Percentiles rank a stretch among this genome's conserved stretches.
phyloP scores from a whole-genome alignment of 1,140 invertebrate genomes.

The Drosophila repleta region DNA sequence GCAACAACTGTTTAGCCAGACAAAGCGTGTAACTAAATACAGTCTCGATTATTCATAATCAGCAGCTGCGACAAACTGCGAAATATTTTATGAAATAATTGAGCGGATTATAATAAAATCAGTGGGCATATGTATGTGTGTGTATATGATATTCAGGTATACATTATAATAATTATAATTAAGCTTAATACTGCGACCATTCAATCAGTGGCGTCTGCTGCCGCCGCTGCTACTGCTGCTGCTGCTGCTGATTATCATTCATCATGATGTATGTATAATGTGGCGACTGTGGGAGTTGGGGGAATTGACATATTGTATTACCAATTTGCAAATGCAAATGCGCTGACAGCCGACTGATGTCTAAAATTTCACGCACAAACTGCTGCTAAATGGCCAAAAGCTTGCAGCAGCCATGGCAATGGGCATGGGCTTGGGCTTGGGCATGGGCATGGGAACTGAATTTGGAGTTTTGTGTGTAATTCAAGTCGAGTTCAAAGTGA shows the following conservation, averaged over 20 bases:
- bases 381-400: conserved; percentile 15
- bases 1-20: conserved; percentile 31
- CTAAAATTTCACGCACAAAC: conserved; percentile 10
- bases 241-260: background rate
- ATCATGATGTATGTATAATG: conserved; percentile 1
- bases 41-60: conserved; percentile 1
- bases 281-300: background rate
- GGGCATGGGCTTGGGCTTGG: background rate
- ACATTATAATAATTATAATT: conserved; percentile 11
- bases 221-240: background rate
- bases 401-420: background rate
- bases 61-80: conserved; percentile 23
- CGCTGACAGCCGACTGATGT: conserved; percentile 9
- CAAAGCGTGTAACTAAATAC: conserved; percentile 13
- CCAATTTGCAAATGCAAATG: conserved; percentile 70
- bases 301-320: conserved; percentile 51
- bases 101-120: conserved; percentile 20
- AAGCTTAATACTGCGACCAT: conserved; percentile 25
- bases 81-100: conserved; percentile 13
- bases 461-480: conserved; percentile 15
- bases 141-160: background rate
- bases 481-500: conserved; percentile 24
- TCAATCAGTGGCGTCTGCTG: conserved; percentile 3
- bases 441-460: background rate
- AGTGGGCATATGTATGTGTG: background rate